phyloP scores from a whole-genome alignment of 2,888 invertebrate genomes.

The Melanostoma mellinum region DNA sequence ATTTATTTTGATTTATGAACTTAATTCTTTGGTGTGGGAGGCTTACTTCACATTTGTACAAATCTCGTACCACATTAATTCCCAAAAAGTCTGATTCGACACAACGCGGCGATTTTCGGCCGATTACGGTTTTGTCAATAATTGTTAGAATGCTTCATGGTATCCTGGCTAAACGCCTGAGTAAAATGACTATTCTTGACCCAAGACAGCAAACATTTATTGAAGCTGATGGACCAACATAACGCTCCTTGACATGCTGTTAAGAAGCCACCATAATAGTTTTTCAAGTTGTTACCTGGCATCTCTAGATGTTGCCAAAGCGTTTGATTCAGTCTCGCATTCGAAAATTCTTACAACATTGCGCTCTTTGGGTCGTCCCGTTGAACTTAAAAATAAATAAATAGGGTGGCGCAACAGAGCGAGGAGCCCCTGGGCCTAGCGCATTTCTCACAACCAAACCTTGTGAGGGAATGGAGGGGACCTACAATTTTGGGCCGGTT shows the following conservation, averaged over 20 bases:
- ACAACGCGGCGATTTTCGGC: background rate
- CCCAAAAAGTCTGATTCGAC: background rate
- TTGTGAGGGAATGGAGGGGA: too few species aligned
- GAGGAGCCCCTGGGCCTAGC: too few species aligned
- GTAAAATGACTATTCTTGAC: background rate
- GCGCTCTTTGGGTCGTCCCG: background rate
- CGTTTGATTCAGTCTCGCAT: background rate
- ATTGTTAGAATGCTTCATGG: background rate
- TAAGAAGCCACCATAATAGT: background rate
- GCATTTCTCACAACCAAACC: too few species aligned
- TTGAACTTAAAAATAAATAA: too few species aligned
- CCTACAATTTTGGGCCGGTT: too few species aligned
- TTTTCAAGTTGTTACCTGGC: background rate
- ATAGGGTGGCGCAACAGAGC: too few species aligned
- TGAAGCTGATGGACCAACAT: background rate
- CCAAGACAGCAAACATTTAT: background rate
- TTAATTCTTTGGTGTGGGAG: background rate
- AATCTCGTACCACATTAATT: background rate
- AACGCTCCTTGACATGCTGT: background rate
- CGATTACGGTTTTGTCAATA: background rate
- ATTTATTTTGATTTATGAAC: background rate
- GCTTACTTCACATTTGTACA: background rate
- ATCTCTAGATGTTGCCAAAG: background rate
- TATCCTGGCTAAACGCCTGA: background rate
- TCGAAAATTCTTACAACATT: background rate